A percentile compares a stretch with the other conserved stretches of the same genome.
Evolutionary conservation across 2,797 vertebrate genomes (phyloP).

Genomic region (Brotula barbata): DNA sequence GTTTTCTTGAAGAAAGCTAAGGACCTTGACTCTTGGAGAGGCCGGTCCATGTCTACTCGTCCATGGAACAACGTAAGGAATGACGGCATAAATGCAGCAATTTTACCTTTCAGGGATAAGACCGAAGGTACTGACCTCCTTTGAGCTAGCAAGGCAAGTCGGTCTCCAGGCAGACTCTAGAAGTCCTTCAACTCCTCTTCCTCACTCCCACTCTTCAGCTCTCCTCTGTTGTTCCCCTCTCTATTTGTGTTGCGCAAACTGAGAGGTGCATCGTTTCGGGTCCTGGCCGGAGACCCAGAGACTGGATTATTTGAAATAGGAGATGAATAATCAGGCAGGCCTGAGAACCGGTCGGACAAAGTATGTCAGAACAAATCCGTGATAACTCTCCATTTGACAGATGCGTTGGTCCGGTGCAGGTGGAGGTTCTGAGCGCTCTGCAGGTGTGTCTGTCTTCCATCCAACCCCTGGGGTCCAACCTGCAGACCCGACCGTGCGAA

Average conservation of each 20-base stretch:
- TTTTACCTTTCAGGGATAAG: slow-evolving; percentile 44
- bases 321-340: slow-evolving; percentile 53
- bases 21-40: slow-evolving; percentile 56
- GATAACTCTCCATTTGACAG: too few species aligned
- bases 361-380: slow-evolving; percentile 67
- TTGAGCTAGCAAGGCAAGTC: background rate
- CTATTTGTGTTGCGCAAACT: slow-evolving; percentile 51
- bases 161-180: slow-evolving; percentile 6
- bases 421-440: background rate
- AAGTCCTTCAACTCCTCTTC: background rate
- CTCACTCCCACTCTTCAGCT: slow-evolving; percentile 2
- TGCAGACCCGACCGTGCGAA: too few species aligned
- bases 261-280: slow-evolving; percentile 45
- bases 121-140: slow-evolving; percentile 16
- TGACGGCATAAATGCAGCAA: slow-evolving; percentile 45
- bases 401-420: background rate
- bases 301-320: slow-evolving; percentile 69
- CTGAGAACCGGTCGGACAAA: slow-evolving; percentile 58
- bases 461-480: too few species aligned
- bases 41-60: slow-evolving; percentile 10
- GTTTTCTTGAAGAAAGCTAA: slow-evolving; percentile 33
- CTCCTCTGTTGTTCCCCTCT: slow-evolving; percentile 33
- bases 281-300: slow-evolving; percentile 42
- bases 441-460: slow-evolving; percentile 12
- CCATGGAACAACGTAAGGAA: slow-evolving; percentile 22